Conservation (phyloP, 2,888 invertebrate species). For the Agriopis marginaria region DNA sequence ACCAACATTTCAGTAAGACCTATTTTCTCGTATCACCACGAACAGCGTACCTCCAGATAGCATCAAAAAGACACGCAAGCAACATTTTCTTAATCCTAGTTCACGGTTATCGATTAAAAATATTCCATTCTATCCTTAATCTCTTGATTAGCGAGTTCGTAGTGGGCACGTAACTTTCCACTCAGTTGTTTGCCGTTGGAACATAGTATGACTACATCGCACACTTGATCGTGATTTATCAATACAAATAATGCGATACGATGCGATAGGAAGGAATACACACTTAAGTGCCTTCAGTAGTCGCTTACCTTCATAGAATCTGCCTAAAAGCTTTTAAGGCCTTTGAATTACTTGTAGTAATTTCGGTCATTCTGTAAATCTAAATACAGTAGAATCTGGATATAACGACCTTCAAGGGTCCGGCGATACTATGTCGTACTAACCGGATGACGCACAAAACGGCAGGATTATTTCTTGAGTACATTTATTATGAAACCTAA, state of each 20-base stretch:
- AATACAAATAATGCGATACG: conserved; percentile 52
- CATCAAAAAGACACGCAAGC: conserved; percentile 33
- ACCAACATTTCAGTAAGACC: not conserved
- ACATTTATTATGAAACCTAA: too few species aligned
- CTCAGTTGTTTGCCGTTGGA: conserved; percentile 53
- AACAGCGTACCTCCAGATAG: conserved; percentile 9
- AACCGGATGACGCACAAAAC: too few species aligned
- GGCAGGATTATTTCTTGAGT: too few species aligned
- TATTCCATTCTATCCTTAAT: conserved; percentile 73
- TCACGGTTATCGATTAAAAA: conserved; percentile 63
- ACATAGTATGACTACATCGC: conserved; percentile 32
- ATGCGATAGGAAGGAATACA: conserved; percentile 9
- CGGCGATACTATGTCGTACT: too few species aligned
- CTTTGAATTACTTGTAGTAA: too few species aligned
- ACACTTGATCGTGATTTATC: conserved; percentile 50
- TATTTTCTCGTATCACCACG: not conserved
- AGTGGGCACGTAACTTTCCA: conserved; percentile 69
- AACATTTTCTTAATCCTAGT: conserved; percentile 45
- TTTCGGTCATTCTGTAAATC: too few species aligned
- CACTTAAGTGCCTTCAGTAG: not conserved
- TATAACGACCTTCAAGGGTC: too few species aligned
- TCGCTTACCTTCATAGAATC: too few species aligned
- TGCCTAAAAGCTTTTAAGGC: too few species aligned
- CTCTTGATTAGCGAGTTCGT: conserved; percentile 64
- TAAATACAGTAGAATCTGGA: too few species aligned